Evolutionary conservation across 2,888 invertebrate genomes (phyloP).

Genomic region (Drymonia ruficornis): DNA sequence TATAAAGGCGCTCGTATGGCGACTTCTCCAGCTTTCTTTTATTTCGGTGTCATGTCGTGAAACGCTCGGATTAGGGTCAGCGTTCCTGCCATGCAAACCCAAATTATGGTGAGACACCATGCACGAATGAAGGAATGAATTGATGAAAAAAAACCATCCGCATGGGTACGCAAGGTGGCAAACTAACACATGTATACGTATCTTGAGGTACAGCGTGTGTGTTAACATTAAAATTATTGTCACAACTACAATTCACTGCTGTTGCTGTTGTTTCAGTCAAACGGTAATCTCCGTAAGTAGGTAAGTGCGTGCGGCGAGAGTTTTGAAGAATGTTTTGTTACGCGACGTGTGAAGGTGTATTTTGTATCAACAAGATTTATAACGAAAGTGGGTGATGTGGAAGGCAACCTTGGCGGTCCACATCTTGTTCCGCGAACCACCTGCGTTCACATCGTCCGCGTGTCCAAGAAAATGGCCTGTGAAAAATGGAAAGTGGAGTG

Average conservation of each 20-base stretch:
- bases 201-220: not conserved
- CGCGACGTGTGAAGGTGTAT: conserved; percentile 39
- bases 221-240: conserved; percentile 18
- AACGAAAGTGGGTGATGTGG: conserved; percentile 66
- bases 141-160: conserved; percentile 35
- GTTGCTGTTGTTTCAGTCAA: conserved; percentile 36
- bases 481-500: conserved; percentile 83
- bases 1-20: conserved; percentile 36
- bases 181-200: conserved; percentile 21
- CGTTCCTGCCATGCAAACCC: conserved; percentile 46
- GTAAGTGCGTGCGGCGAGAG: conserved; percentile 38
- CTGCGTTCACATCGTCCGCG: conserved; percentile 62
- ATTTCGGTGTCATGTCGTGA: conserved; percentile 59
- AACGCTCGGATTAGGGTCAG: conserved; percentile 59
- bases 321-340: conserved; percentile 39
- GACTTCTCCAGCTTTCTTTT: conserved; percentile 68
- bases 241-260: conserved; percentile 24
- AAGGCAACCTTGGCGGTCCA: conserved; percentile 61
- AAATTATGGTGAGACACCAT: conserved; percentile 35
- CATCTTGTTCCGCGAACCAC: conserved; percentile 72
- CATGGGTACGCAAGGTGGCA: conserved; percentile 32
- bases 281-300: conserved; percentile 42
- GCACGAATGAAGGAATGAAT: conserved; percentile 37
- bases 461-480: conserved; percentile 72
- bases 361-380: conserved; percentile 60